Percentiles rank a stretch among this genome's conserved stretches.
Evolutionary conservation across 1,140 invertebrate genomes (phyloP).

Genomic region (Drosophila ercepeae): DNA sequence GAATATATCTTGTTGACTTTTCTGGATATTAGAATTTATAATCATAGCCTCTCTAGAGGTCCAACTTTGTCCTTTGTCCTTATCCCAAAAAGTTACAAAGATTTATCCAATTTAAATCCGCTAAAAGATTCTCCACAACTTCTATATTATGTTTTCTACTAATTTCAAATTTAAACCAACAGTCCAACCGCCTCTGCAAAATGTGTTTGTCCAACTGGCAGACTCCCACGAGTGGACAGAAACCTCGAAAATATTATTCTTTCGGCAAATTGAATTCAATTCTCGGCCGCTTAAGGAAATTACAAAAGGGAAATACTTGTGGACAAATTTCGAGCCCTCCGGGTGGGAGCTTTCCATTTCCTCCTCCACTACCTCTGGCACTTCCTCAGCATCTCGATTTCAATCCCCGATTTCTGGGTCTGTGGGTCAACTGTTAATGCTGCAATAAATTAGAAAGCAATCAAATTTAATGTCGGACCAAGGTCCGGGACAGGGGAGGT

Average conservation of each 20-base stretch:
- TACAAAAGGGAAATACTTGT: constrained; percentile 24
- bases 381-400: too few relatives aligned
- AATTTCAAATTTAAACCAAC: neutral
- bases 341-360: constrained; percentile 4
- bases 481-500: constrained; percentile 5
- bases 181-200: neutral
- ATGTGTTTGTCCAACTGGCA: neutral
- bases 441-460: constrained; percentile 52
- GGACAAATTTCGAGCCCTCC: constrained; percentile 13
- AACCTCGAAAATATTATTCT: constrained; percentile 37
- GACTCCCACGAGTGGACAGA: constrained; percentile 17
- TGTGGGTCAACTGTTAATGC: constrained; percentile 49
- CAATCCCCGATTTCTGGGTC: neutral
- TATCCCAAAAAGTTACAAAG: neutral
- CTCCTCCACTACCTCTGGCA: too few relatives aligned
- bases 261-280: constrained; percentile 41
- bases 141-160: neutral
- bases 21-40: too few relatives aligned
- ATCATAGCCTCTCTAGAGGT: too few relatives aligned
- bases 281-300: constrained; percentile 36
- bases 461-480: constrained; percentile 39
- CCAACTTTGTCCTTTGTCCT: neutral
- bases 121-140: neutral
- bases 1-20: too few relatives aligned
- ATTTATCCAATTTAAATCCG: neutral